Base-by-base conservation (phyloP, 2,888 invertebrate species). In the Phasia obesa region DNA sequence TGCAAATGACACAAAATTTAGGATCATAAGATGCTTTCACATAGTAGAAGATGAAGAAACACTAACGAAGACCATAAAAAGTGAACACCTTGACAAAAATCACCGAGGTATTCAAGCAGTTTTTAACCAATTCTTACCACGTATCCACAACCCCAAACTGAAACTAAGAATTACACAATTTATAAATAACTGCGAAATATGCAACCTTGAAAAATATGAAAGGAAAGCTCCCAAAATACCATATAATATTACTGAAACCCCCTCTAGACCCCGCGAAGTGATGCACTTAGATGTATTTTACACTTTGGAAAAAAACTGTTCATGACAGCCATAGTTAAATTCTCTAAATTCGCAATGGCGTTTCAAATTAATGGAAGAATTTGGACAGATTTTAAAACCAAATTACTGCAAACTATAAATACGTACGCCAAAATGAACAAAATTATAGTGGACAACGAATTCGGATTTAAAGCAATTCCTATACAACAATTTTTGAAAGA, bases 171-270 rank as follows among this genome's bases (percentile, higher is more conserved):
- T 84, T 53, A 84, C 81, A 3, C 65, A 85, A 49, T 85, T 85
- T 23, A 81, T 85, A n/a, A 86, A 86, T 23, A 65, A 65, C 23
- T 65, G 21, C 31, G 35, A 65, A 35, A 21, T 51, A 51, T 65
- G 51, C 21, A 65, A 51, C 51, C 51, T 65, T 21, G 51, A 67
- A 6, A 53, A 67, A 42, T 67, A 67, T 13, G 53, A 67, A 6
- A 23, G 67, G 25, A 67, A 67, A 67, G n/a, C n/a, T n/a, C 67
- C 71, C 0, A 84, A 80, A 70, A 83, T 69, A 21, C 74, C 77
- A 44, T 85, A 85, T n/a, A 85, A 87, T 53, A 23, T 87, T 7
- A 87, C 86, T 0, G 85, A 86, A 76, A 86, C 86, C 9, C 44
- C 60, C 23, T 25, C 42, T 44, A 60, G 44, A 67, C 53, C 23